Percentiles rank a stretch among this genome's conserved stretches.
phyloP scores from a whole-genome alignment of 1,140 invertebrate genomes.

The Heliconius hermathena region DNA sequence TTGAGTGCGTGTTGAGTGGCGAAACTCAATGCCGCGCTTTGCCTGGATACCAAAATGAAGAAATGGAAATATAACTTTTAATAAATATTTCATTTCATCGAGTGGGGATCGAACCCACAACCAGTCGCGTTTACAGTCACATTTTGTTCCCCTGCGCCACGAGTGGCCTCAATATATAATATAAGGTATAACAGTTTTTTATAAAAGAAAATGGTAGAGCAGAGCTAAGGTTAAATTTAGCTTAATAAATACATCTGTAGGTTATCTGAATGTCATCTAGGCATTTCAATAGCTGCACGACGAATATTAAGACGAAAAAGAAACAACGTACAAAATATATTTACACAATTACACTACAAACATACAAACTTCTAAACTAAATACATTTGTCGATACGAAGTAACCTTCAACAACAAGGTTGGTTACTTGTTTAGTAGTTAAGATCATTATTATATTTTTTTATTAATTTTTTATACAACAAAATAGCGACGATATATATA shows the following conservation, averaged over 20 bases:
- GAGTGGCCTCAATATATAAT: no score
- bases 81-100: no score
- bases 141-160: no score
- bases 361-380: neutral
- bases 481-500: no score
- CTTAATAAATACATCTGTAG: neutral
- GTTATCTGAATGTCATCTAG: neutral
- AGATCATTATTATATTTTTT: neutral
- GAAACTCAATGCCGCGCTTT: no score
- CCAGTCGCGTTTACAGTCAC: no score
- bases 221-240: neutral
- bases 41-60: no score
- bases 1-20: no score
- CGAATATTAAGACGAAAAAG: neutral
- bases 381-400: conserved; percentile 9
- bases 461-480: no score
- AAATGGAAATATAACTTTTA: no score
- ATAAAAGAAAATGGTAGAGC: neutral
- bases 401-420: conserved; percentile 21
- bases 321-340: neutral
- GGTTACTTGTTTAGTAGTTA: neutral
- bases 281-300: neutral
- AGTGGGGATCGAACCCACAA: no score
- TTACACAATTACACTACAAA: neutral
- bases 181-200: neutral